Evolutionary conservation across 2,797 vertebrate species (phyloP).

Genomic region (Acanthurus leucopareius): DNA sequence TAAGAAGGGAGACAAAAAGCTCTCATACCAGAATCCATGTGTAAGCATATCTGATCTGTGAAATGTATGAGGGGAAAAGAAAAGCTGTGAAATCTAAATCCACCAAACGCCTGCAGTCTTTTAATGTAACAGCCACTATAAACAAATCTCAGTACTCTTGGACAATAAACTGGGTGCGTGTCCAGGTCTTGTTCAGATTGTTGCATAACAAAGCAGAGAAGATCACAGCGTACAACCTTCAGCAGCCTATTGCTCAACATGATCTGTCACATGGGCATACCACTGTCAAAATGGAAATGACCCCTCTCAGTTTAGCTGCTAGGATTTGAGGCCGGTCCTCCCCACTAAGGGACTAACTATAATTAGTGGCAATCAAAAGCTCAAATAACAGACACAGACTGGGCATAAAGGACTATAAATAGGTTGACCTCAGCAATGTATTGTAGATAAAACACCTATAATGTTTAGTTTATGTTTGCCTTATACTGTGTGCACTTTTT

Average conservation of each 20-base stretch:
- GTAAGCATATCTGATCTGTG: neutral
- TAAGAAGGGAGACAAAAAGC: neutral
- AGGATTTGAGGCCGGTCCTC: slow-evolving; percentile 53
- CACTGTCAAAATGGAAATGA: slow-evolving; percentile 78
- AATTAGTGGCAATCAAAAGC: slow-evolving; percentile 63
- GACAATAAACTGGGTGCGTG: neutral
- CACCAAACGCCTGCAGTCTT: neutral
- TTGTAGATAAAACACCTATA: neutral
- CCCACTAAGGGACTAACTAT: slow-evolving; percentile 54
- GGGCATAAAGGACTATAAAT: slow-evolving; percentile 4
- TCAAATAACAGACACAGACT: slow-evolving; percentile 33
- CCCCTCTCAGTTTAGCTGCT: slow-evolving; percentile 70
- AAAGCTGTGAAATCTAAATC: neutral
- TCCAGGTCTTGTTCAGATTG: slow-evolving; percentile 28
- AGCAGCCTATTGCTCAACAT: slow-evolving; percentile 67
- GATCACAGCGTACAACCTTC: slow-evolving; percentile 44
- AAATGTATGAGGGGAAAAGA: neutral
- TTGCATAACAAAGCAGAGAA: slow-evolving; percentile 45
- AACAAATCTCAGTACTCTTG: neutral
- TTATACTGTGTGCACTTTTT: neutral
- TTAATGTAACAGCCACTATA: neutral
- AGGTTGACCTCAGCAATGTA: neutral
- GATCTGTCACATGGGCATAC: slow-evolving; percentile 82
- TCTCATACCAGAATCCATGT: neutral
- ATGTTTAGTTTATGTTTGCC: neutral